Conservation (phyloP, 2,888 invertebrate genomes). For the Agonopterix heracliana region DNA sequence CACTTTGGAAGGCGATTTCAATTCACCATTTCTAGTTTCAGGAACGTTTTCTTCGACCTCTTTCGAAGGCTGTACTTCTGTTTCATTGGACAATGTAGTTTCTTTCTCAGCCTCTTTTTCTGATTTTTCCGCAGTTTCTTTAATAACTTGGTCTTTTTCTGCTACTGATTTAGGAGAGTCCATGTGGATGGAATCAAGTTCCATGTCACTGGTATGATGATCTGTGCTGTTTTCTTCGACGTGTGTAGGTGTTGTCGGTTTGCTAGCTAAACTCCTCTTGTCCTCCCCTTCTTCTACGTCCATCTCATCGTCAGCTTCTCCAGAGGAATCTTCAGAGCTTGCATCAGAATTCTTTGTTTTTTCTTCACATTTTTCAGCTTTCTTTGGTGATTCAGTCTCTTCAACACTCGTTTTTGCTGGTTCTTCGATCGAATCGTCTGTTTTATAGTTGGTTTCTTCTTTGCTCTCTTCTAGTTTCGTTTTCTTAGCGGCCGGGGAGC, state of each 20-base stretch:
- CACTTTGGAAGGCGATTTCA: conserved; percentile 43
- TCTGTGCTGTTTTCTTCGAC: conserved; percentile 65
- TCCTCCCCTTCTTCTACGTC: conserved; percentile 78
- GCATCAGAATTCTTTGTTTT: conserved; percentile 64
- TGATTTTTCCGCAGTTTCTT: conserved; percentile 42
- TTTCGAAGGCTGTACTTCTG: conserved; percentile 25
- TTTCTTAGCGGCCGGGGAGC: conserved; percentile 50
- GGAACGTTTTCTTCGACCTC: conserved; percentile 34
- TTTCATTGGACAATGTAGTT: conserved; percentile 22
- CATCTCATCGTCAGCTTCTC: conserved; percentile 82
- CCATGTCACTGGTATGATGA: conserved; percentile 70
- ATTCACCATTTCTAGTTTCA: conserved; percentile 45
- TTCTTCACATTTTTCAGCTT: conserved; percentile 35
- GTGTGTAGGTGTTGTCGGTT: conserved; percentile 49
- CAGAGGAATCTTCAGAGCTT: conserved; percentile 78
- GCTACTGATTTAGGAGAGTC: conserved; percentile 63
- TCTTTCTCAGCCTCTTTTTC: conserved; percentile 30
- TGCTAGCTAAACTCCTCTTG: conserved; percentile 49
- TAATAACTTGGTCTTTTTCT: conserved; percentile 58
- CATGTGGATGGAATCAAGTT: conserved; percentile 68
- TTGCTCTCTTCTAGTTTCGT: conserved; percentile 38
- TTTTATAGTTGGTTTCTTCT: conserved; percentile 36
- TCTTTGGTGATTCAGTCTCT: conserved; percentile 26
- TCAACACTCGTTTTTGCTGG: conserved; percentile 21
- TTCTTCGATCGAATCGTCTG: conserved; percentile 46